Conservation (phyloP, 64 coral and sea anemone genomes). For the Astreopora myriophthalma region DNA sequence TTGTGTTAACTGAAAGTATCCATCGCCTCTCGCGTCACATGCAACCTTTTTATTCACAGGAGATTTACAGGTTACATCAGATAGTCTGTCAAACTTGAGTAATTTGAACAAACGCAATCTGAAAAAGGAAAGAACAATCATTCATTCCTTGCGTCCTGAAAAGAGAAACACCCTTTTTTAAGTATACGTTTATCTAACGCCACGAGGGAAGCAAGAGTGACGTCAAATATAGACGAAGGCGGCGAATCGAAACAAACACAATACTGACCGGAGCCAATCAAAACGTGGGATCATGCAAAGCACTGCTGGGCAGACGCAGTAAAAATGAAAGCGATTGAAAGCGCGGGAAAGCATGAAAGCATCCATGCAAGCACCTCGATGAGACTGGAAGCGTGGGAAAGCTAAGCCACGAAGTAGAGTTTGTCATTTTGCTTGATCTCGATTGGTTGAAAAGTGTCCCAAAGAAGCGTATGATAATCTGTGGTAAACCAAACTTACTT, state of each 20-base stretch:
- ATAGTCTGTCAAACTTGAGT: constrained; percentile 28
- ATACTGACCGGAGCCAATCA: background rate
- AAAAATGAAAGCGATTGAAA: background rate
- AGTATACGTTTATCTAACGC: too few relatives aligned
- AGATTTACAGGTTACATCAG: background rate
- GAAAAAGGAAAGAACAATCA: background rate
- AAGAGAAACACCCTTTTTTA: too few relatives aligned
- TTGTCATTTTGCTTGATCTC: background rate
- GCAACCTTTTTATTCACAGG: background rate
- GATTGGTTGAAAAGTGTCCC: background rate
- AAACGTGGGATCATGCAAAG: background rate
- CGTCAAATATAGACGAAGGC: too few relatives aligned
- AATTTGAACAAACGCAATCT: constrained; percentile 29
- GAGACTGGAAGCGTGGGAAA: too few relatives aligned
- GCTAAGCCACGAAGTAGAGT: background rate
- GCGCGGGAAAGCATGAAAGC: background rate
- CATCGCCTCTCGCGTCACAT: background rate
- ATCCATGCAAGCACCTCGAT: too few relatives aligned
- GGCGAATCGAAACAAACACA: too few relatives aligned
- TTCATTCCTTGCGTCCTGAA: background rate
- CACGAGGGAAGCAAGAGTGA: too few relatives aligned
- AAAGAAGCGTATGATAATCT: background rate
- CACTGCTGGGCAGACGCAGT: background rate
- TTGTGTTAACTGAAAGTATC: constrained; percentile 43
- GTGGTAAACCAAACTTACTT: constrained; percentile 48